A percentile compares a stretch with the other conserved stretches of the same genome.
phyloP scores from a whole-genome alignment of 2,888 invertebrate species.

The Hemithea aestivaria region DNA sequence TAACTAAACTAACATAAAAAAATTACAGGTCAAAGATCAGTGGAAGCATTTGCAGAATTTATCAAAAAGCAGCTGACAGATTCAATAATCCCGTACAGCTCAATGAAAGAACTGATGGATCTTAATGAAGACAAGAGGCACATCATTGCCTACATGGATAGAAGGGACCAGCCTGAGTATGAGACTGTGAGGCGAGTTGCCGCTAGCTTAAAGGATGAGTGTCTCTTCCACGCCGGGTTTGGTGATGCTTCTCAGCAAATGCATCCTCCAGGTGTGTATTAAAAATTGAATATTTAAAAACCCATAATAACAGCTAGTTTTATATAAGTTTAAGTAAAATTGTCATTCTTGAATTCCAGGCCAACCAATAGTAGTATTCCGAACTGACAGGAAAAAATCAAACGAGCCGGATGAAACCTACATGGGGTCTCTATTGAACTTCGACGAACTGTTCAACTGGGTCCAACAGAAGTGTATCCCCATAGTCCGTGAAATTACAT shows the following conservation, averaged over 20 bases:
- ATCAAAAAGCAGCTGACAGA: conserved; percentile 93
- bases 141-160: conserved; percentile 94
- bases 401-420: conserved; percentile 92
- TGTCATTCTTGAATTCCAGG: conserved; percentile 59
- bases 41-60: conserved; percentile 93
- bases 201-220: conserved; percentile 95
- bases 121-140: conserved; percentile 90
- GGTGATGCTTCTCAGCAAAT: conserved; percentile 89
- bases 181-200: conserved; percentile 89
- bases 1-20: not conserved
- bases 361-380: conserved; percentile 89
- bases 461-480: conserved; percentile 96
- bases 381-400: conserved; percentile 88
- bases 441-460: conserved; percentile 94
- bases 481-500: conserved; percentile 98
- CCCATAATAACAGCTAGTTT: not conserved
- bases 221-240: conserved; percentile 94
- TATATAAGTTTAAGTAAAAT: not conserved
- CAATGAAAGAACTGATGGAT: conserved; percentile 84
- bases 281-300: not conserved
- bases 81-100: conserved; percentile 88
- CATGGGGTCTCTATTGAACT: conserved; percentile 84
- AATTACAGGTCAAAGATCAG: conserved; percentile 85
- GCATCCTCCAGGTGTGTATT: conserved; percentile 86
- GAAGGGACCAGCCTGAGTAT: conserved; percentile 89